phyloP scores from a whole-genome alignment of 2,797 vertebrate genomes.

The Epinephelus awoara region DNA sequence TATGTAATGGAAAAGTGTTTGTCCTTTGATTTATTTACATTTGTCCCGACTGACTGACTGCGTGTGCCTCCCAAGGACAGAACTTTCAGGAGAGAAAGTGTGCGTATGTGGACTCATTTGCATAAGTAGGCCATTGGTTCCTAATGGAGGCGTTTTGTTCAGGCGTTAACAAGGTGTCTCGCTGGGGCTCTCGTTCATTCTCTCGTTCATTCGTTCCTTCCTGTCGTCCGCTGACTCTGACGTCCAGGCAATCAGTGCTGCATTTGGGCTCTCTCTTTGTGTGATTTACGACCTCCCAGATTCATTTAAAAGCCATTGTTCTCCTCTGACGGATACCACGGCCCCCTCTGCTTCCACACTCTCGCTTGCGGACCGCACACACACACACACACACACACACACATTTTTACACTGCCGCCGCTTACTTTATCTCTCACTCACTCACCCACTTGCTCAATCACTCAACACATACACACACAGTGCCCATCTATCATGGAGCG shows the following conservation, averaged over 20 bases:
- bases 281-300: slow-evolving; percentile 87
- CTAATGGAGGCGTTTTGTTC: slow-evolving; percentile 86
- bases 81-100: slow-evolving; percentile 69
- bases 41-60: slow-evolving; percentile 71
- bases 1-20: slow-evolving; percentile 59
- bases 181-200: slow-evolving; percentile 79
- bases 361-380: slow-evolving; percentile 54
- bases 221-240: slow-evolving; percentile 81
- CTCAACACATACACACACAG: slow-evolving; percentile 77
- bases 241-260: slow-evolving; percentile 84
- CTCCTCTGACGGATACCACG: slow-evolving; percentile 83
- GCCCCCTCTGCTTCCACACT: slow-evolving; percentile 78
- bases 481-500: slow-evolving; percentile 83
- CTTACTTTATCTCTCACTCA: slow-evolving; percentile 84
- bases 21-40: slow-evolving; percentile 81
- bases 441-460: slow-evolving; percentile 81
- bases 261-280: slow-evolving; percentile 85
- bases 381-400: slow-evolving; percentile 53
- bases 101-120: slow-evolving; percentile 77
- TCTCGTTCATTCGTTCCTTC: slow-evolving; percentile 79
- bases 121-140: slow-evolving; percentile 85
- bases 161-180: slow-evolving; percentile 86
- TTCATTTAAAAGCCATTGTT: slow-evolving; percentile 90
- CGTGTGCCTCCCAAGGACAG: slow-evolving; percentile 77
- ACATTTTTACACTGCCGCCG: slow-evolving; percentile 71